phyloP scores from a whole-genome alignment of 2,113 vertebrate genomes.

The Marmota flaviventris region DNA sequence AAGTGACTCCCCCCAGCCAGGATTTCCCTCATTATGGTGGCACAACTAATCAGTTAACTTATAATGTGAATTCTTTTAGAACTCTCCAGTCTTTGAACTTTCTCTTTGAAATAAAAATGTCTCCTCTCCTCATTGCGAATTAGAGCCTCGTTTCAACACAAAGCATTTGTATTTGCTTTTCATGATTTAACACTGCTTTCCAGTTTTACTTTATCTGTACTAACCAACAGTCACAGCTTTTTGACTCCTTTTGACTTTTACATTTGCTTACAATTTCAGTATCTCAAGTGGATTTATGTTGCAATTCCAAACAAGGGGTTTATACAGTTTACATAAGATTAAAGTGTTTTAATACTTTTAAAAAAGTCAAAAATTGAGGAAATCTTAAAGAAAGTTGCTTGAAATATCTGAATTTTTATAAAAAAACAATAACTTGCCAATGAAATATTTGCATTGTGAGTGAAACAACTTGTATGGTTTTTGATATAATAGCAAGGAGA shows the following conservation, averaged over 20 bases:
- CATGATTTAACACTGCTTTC: neutral
- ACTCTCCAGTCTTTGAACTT: conserved; percentile 52
- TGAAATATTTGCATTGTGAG: neutral
- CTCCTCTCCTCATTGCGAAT: conserved; percentile 29
- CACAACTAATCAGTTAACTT: conserved; percentile 50
- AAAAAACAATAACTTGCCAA: neutral
- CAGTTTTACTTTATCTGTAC: neutral
- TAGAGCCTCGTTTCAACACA: conserved; percentile 38
- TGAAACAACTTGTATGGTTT: neutral
- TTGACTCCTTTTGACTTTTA: conserved; percentile 13
- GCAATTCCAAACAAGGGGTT: neutral
- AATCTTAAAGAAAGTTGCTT: neutral
- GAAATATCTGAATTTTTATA: neutral
- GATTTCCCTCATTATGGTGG: neutral
- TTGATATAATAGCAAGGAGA: neutral
- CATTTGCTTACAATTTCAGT: conserved; percentile 21
- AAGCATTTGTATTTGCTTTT: conserved; percentile 42
- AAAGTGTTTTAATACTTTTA: conserved; percentile 36
- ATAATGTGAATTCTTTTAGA: conserved; percentile 14
- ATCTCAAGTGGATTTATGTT: neutral
- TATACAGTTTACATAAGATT: neutral
- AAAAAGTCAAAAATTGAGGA: neutral
- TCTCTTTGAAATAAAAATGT: conserved; percentile 66
- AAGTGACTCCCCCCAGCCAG: neutral
- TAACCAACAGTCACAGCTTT: neutral